Base-by-base conservation (phyloP, 2,797 vertebrate species). In the Trichosurus vulpecula region DNA sequence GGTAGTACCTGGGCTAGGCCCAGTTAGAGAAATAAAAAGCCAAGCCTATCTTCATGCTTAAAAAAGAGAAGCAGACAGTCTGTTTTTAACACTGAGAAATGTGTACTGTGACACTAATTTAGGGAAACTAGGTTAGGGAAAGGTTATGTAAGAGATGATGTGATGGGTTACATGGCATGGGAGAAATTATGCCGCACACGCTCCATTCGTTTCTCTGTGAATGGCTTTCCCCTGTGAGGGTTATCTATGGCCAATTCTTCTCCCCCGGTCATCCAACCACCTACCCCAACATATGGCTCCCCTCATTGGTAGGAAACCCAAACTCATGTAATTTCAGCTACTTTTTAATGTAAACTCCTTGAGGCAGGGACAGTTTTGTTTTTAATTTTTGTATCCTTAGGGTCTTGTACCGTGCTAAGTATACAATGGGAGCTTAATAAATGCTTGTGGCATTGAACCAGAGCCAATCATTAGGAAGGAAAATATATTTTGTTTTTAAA, bases 21-120 rank as follows among this genome's bases (percentile, higher is more conserved):
- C 41, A 51, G 22, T 51, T 87, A 27, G 74, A 87, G 74, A 87
- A 87, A 87, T 87, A 87, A 27, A 27, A 87, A 87, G 41, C 22
- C 22, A 10, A 87, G 22, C 41, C 41, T 74, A 22, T 87, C 25
- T 87, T 87, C 22, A 47, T 87, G 25, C 74, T 47, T 51, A 51
- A 47, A 87, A 87, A 87, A 87, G 74, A 87, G 41, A 81, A 87
- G 22, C 41, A 87, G 74, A 87, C 74, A 87, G 47, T 87, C 74
- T 87, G 74, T 87, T 87, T 87, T 87, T 87, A 87, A 87, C 61
- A 74, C 61, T 74, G 61, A n/a, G 61, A 74, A 74, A 74, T 74
- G 61, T 74, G 61, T 87, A 51, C 41, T 87, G 74, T 87, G 74
- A 87, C 74, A 47, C 74, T 87, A 87, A 87, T 87, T 87, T 51